Evolutionary conservation across 92 coral and sea anemone genomes (phyloP), one percentile per base, ranked within the genome.

Genomic region (Palythoa grandis): DNA sequence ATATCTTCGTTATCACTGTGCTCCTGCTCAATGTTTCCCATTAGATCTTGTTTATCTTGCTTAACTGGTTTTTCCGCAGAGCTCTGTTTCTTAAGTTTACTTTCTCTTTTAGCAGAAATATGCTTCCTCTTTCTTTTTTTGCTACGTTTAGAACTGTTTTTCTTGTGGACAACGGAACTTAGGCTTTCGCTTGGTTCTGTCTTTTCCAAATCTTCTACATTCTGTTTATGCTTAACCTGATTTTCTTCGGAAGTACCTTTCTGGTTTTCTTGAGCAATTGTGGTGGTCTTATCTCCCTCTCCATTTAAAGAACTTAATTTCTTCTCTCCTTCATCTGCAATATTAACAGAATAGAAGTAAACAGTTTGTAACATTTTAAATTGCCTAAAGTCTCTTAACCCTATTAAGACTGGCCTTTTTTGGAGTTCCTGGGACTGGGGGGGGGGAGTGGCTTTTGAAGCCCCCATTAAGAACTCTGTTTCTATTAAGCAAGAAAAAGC

Each of bases 1-100:
- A 80, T 48, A 48, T 80, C 85, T 11, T 80, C 85, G 23, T 78
- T 52, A 20, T 80, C 85, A 9, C 38, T 9, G 15, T 66, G 61
- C 13, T 80, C 75, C 24, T 48, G 11, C 7, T 66, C 85, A 43
- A 68, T 23, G 20, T 79, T 79, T 7, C 38, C 84, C 2, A 79
- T 43, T 43, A 50, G 58, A 24, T 47, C 56, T 23, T 66, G 74
- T 16, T 48, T 80, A 38, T 25, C 60, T 4, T 56, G 52, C 7
- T 37, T n/a, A 17, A 7, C 8, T 22, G 60, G 47, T 16, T 80
- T 65, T 5, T 80, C 85, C 22, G 74, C 16, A 12, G 85, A 80
- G 14, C 60, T 19, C 11, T 80, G 85, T 67, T 80, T 80, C 10
- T 40, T 80, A 12, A 80, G 7, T 70, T 54, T 76, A 7, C 15